Evolutionary conservation across 2,113 vertebrate species (phyloP).

Genomic region (Sceloporus tristichus): DNA sequence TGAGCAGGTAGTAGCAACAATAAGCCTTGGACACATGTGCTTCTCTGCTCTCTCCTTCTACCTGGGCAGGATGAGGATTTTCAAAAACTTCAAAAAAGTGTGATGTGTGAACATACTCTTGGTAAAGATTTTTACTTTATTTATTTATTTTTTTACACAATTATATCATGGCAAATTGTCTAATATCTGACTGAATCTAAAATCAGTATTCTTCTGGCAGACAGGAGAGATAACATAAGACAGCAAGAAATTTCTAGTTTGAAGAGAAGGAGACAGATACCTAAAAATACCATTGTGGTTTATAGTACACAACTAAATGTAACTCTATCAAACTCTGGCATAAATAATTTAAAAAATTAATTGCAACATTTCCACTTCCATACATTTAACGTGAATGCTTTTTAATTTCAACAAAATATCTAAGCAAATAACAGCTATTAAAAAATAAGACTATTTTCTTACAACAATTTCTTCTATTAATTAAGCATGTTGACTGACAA

Average conservation of each 20-base stretch:
- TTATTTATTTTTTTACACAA: slow-evolving; percentile 5
- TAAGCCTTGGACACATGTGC: background rate
- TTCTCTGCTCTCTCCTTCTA: background rate
- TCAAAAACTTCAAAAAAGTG: too few relatives aligned
- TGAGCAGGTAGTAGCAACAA: background rate
- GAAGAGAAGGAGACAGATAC: slow-evolving; percentile 44
- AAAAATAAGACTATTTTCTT: slow-evolving; percentile 19
- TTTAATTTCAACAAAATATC: slow-evolving; percentile 23
- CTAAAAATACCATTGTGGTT: slow-evolving; percentile 41
- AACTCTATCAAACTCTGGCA: background rate
- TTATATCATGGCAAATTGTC: slow-evolving; percentile 34
- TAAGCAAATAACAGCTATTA: background rate
- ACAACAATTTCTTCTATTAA: background rate
- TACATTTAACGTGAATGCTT: background rate
- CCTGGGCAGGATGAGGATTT: background rate
- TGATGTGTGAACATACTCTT: background rate
- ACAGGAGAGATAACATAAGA: slow-evolving; percentile 31
- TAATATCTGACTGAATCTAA: slow-evolving; percentile 42
- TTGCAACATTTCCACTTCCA: background rate
- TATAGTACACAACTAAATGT: background rate
- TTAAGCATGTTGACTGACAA: background rate
- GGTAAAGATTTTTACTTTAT: background rate
- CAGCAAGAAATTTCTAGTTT: slow-evolving; percentile 33
- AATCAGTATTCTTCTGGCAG: slow-evolving; percentile 24
- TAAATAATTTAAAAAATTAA: background rate